Evolutionary conservation across 2,113 vertebrate genomes (phyloP), one percentile per base, ranked within the genome.

Genomic region (Paramisgurnus dabryanus): DNA sequence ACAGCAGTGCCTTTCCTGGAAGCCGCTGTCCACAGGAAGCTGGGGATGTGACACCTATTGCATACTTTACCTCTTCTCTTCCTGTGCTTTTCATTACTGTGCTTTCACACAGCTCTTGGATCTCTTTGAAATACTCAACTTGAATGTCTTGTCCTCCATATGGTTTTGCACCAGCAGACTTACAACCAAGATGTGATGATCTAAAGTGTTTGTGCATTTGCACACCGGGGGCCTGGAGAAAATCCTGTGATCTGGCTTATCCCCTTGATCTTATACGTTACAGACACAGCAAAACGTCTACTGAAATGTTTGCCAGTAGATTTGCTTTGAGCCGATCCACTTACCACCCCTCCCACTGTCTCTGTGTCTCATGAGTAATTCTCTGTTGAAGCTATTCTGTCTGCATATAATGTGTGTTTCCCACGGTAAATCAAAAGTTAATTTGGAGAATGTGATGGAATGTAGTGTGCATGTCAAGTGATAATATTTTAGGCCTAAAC

Each of bases 21-120:
- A 78, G 74, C 80, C 27, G 64, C n/a, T 79, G 69, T 74, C 79
- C 76, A 71, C 67, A 64, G 82, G 78, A 84, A 80, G 60, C 61
- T 80, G 64, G 73, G 76, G 81, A 79, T 47, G 66, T 75, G 83
- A 81, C 74, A 57, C 55, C 65, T 65, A 22, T 41, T 72, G 53
- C 67, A n/a, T 58, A 27, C 43, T 76, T 81, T 64, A 82, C 72
- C 75, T 78, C 67, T 53, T 82, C 73, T 75, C 72, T 84, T 84
- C 82, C 74, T 84, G 83, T 55, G 13, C 76, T 45, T 49, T 27
- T 39, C 53, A 45, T 22, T 5, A 34, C 3, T 73, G 49, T 50
- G 63, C 34, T 64, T 80, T 72, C 40, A 72, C 60, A 71, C 60
- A 65, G 74, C 17, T 11, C 43, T 22, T 41, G 27, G 27, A 41